These are phyloP conservation scores for Prenolepis imparis DNA, from an alignment of 2,888 invertebrate genomes.

Conservation along the genomic window DNA sequence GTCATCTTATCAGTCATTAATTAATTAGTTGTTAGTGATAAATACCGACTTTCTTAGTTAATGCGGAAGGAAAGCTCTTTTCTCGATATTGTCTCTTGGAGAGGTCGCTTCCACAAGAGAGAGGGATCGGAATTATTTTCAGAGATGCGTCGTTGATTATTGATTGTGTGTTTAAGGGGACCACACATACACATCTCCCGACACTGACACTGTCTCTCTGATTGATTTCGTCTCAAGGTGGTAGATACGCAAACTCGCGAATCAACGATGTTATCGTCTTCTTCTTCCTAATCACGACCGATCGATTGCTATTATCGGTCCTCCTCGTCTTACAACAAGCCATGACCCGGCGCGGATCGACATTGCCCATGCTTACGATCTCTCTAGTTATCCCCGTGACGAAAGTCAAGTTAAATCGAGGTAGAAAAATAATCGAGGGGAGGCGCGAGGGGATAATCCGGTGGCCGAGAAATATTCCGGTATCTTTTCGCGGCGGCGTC, in stretches of 20 bases:
- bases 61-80: not conserved
- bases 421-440: not conserved
- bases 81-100: not conserved
- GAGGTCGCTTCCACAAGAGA: not conserved
- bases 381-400: not conserved
- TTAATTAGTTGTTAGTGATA: conserved; percentile 9
- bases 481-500: conserved; percentile 85
- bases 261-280: conserved; percentile 16
- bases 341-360: conserved; percentile 38
- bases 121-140: conserved; percentile 10
- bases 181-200: not conserved
- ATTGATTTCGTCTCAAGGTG: conserved; percentile 13
- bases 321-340: not conserved
- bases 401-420: not conserved
- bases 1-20: not conserved
- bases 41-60: conserved; percentile 5
- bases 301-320: conserved; percentile 11
- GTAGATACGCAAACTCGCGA: conserved; percentile 31
- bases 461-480: conserved; percentile 74
- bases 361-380: conserved; percentile 46
- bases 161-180: not conserved
- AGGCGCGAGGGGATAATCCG: conserved; percentile 65
- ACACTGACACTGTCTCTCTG: conserved; percentile 23
- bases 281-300: conserved; percentile 16
- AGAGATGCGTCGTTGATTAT: not conserved